A percentile compares a stretch with the other conserved stretches of the same genome.
Evolutionary conservation across 2,797 vertebrate genomes (phyloP).

Genomic region (Myripristis jacobus): DNA sequence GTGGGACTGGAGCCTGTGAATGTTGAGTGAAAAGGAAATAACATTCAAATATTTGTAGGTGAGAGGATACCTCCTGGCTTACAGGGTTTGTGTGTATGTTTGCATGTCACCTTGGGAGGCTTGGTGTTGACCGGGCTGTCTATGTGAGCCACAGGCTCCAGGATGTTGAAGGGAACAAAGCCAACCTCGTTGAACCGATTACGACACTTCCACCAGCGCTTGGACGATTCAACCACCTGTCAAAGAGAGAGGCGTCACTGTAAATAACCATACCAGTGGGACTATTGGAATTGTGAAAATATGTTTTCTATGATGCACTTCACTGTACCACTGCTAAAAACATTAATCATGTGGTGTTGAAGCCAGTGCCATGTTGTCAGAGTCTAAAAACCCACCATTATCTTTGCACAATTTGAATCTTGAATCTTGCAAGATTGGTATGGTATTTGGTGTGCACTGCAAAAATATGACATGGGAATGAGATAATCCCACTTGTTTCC

Average conservation of each 20-base stretch:
- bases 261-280: too few relatives aligned
- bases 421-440: too few relatives aligned
- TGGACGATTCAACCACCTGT: slow-evolving; percentile 90
- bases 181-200: slow-evolving; percentile 87
- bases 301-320: background rate
- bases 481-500: too few relatives aligned
- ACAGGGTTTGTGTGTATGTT: background rate
- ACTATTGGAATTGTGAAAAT: background rate
- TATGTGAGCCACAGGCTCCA: slow-evolving; percentile 80
- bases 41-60: slow-evolving; percentile 8
- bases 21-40: background rate
- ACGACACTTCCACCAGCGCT: slow-evolving; percentile 94
- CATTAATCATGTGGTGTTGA: background rate
- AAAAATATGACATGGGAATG: too few relatives aligned
- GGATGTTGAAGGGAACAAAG: slow-evolving; percentile 92
- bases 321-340: background rate
- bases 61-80: slow-evolving; percentile 10
- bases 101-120: slow-evolving; percentile 69
- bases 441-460: too few relatives aligned
- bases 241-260: background rate
- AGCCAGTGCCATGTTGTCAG: background rate
- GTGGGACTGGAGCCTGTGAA: slow-evolving; percentile 71
- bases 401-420: too few relatives aligned
- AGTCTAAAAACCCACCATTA: too few relatives aligned
- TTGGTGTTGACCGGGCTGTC: slow-evolving; percentile 59